Conservation (phyloP, 2,797 vertebrate species). For the Propithecus deckenii region DNA sequence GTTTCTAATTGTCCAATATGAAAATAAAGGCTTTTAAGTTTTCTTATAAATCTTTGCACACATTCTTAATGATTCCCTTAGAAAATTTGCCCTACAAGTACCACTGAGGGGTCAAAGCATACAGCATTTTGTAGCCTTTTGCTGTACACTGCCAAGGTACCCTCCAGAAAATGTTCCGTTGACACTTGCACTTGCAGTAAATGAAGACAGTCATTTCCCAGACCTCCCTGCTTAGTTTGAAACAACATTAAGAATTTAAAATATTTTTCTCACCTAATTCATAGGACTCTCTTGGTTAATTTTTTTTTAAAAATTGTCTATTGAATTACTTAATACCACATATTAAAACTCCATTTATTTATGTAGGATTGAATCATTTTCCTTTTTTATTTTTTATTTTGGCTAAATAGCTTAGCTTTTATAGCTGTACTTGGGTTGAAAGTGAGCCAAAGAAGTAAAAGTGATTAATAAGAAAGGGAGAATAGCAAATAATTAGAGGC, state of each 20-base stretch:
- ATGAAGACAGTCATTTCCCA: neutral
- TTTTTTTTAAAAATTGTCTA: neutral
- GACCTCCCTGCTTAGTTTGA: neutral
- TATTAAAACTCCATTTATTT: slow-evolving; percentile 67
- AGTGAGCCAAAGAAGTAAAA: slow-evolving; percentile 58
- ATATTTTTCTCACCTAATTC: neutral
- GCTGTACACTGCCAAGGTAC: neutral
- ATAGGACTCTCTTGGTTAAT: neutral
- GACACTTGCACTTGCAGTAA: neutral
- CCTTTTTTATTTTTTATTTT: slow-evolving; percentile 35
- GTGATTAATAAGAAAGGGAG: neutral
- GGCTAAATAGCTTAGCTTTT: slow-evolving; percentile 70
- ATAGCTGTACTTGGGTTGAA: slow-evolving; percentile 64
- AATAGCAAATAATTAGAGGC: slow-evolving; percentile 57
- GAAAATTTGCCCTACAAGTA: neutral
- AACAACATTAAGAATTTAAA: neutral
- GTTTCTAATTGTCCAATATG: neutral
- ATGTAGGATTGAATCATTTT: slow-evolving; percentile 75
- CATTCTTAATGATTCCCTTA: neutral
- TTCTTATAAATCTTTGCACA: neutral
- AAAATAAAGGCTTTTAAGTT: slow-evolving; percentile 2
- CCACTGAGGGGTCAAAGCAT: neutral
- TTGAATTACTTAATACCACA: slow-evolving; percentile 67
- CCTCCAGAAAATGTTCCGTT: neutral
- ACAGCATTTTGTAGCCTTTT: neutral